phyloP scores from a whole-genome alignment of 2,113 vertebrate genomes.

The Isichthys henryi region DNA sequence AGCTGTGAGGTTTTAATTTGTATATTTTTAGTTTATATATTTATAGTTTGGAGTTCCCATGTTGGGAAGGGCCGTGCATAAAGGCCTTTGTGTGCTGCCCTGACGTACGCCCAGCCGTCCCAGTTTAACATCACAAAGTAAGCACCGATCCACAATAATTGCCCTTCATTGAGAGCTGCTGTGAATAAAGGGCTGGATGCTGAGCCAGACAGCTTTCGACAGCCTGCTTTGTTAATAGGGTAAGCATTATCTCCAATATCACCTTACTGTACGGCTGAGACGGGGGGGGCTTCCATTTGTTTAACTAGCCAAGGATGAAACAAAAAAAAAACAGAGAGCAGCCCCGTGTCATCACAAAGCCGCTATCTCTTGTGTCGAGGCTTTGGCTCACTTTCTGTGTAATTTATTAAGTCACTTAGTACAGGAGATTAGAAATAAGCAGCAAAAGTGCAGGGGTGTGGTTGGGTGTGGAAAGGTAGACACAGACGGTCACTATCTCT shows the following conservation, averaged over 20 bases:
- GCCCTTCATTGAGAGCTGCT: constrained; percentile 20
- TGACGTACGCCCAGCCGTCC: not conserved
- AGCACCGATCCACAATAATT: constrained; percentile 23
- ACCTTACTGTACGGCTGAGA: constrained; percentile 19
- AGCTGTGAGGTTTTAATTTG: not conserved
- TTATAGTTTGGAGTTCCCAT: not conserved
- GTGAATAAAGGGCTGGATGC: constrained; percentile 34
- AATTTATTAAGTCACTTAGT: constrained; percentile 14
- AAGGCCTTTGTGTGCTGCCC: not conserved
- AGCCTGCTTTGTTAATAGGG: constrained; percentile 33
- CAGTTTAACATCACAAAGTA: constrained; percentile 30
- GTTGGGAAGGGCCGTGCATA: not conserved
- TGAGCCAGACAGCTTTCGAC: constrained; percentile 36
- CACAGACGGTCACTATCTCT: not conserved
- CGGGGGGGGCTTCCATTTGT: constrained; percentile 1
- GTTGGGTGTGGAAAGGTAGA: not conserved
- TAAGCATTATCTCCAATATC: constrained; percentile 42
- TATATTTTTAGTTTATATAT: no score
- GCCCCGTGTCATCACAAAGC: not conserved
- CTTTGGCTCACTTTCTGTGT: not conserved
- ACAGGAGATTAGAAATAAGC: not conserved
- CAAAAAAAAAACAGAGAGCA: not conserved
- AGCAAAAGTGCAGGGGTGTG: not conserved
- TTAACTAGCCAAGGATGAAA: constrained; percentile 9
- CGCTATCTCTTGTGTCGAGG: not conserved